phyloP scores from a whole-genome alignment of 2,888 invertebrate genomes.

The Eilema depressum region DNA sequence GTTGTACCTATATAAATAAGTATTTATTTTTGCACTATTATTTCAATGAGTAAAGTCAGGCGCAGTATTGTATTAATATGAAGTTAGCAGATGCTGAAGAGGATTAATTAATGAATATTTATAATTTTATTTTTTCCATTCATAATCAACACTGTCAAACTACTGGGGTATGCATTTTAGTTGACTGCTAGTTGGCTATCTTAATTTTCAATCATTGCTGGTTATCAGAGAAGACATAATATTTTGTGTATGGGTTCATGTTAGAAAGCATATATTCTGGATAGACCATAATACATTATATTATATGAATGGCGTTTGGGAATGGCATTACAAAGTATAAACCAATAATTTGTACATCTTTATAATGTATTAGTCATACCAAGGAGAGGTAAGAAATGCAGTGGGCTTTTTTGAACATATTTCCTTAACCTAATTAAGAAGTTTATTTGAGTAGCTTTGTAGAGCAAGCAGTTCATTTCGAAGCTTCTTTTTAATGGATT shows the following conservation, averaged over 20 bases:
- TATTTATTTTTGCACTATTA: not conserved
- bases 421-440: not conserved
- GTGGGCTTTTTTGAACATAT: not conserved
- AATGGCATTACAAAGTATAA: not conserved
- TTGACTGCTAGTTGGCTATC: not conserved
- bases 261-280: not conserved
- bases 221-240: too few relatives aligned
- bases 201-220: too few relatives aligned
- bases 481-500: not conserved
- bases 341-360: not conserved
- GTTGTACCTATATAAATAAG: not conserved
- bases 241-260: not conserved
- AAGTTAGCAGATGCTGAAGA: not conserved
- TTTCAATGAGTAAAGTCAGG: constrained; percentile 1
- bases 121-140: not conserved
- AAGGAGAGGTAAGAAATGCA: not conserved
- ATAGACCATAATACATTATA: not conserved
- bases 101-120: not conserved
- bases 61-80: not conserved
- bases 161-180: not conserved
- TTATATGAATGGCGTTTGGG: too few relatives aligned
- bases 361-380: not conserved
- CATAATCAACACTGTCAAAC: not conserved
- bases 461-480: not conserved
- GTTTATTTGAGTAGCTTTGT: not conserved